Evolutionary conservation across 2,888 invertebrate genomes (phyloP).

Genomic region (Agonopterix heracliana): DNA sequence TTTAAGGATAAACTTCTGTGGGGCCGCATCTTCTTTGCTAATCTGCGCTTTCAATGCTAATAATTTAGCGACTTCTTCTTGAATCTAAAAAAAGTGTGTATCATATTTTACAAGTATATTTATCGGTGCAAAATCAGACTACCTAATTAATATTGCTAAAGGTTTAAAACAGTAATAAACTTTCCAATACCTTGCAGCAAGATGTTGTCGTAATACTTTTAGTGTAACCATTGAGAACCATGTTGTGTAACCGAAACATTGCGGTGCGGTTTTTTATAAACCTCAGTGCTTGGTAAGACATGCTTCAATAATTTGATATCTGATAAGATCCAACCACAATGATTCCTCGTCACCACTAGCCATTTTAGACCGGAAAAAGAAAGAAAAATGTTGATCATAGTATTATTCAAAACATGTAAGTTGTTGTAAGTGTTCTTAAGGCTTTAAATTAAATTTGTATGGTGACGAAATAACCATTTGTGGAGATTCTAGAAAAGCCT

Average conservation of each 20-base stretch:
- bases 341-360: conserved; percentile 58
- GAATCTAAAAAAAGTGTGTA: conserved; percentile 78
- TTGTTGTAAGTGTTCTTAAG: neutral
- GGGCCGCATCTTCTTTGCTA: conserved; percentile 71
- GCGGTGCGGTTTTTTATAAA: conserved; percentile 36
- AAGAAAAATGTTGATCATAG: conserved; percentile 14
- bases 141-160: neutral
- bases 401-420: neutral
- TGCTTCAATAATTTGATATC: conserved; percentile 39
- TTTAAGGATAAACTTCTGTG: conserved; percentile 91
- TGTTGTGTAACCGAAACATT: conserved; percentile 42
- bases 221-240: conserved; percentile 37
- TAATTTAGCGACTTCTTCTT: conserved; percentile 89
- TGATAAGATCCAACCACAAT: conserved; percentile 33
- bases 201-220: conserved; percentile 61
- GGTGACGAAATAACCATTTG: conserved; percentile 60
- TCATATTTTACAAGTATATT: neutral
- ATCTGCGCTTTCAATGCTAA: conserved; percentile 87
- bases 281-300: conserved; percentile 47
- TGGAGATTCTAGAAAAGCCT: conserved; percentile 28
- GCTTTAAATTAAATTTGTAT: conserved; percentile 9
- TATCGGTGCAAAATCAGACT: neutral
- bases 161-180: conserved; percentile 13
- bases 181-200: conserved; percentile 58
- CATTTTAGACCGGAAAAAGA: conserved; percentile 47